A percentile compares a stretch with the other conserved stretches of the same genome.
Conservation (phyloP, 2,888 invertebrate genomes). For the Papilio demoleus region DNA sequence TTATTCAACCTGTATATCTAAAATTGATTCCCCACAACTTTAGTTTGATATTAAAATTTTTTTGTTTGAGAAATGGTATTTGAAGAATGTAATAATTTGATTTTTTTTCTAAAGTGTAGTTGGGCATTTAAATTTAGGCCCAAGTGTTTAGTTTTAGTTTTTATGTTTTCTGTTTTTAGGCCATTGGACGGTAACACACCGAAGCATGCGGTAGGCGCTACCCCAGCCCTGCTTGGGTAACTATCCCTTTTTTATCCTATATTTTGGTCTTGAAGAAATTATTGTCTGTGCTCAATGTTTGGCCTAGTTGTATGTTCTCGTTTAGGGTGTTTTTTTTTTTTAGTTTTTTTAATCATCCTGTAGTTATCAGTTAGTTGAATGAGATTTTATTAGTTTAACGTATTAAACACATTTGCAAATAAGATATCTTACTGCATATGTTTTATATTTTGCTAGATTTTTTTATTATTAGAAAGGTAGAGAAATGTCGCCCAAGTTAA, state of each 20-base stretch:
- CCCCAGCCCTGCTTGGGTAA: slow-evolving; percentile 86
- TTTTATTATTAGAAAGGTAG: neutral
- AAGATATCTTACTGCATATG: neutral
- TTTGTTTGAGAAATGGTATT: neutral
- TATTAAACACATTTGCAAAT: slow-evolving; percentile 4
- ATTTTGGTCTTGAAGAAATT: slow-evolving; percentile 4
- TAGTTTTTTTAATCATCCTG: slow-evolving; percentile 12
- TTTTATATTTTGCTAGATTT: neutral
- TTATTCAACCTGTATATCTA: neutral
- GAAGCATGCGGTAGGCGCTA: slow-evolving; percentile 83
- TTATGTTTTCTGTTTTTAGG: slow-evolving; percentile 85
- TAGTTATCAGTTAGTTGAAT: slow-evolving; percentile 23
- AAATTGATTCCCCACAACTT: neutral
- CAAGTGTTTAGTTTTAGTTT: slow-evolving; percentile 73
- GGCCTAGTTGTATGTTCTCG: slow-evolving; percentile 18
- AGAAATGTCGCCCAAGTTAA: slow-evolving; percentile 17
- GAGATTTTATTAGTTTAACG: slow-evolving; percentile 19
- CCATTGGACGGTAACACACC: slow-evolving; percentile 84
- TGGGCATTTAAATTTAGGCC: slow-evolving; percentile 51
- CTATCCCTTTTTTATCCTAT: slow-evolving; percentile 62
- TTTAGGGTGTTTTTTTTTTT: slow-evolving; percentile 16
- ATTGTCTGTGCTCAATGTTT: slow-evolving; percentile 21
- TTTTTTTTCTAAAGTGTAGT: slow-evolving; percentile 45
- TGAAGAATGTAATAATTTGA: neutral
- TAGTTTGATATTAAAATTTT: neutral